Evolutionary conservation across 2,113 vertebrate genomes (phyloP).

Genomic region (Triplophysa tibetana): DNA sequence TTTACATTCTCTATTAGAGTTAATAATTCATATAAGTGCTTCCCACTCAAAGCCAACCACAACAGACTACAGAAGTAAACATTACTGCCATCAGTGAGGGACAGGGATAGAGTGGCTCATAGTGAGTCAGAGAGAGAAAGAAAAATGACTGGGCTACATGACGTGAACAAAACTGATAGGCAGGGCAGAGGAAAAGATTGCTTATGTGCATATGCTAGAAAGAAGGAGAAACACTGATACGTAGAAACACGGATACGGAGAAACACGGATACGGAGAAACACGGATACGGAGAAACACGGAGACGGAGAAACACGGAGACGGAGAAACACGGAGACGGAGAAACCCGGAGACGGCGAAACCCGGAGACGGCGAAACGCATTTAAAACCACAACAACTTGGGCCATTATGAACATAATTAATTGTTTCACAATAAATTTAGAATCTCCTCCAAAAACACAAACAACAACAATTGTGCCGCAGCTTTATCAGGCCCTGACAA

Average conservation of each 20-base stretch:
- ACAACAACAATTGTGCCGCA: neutral
- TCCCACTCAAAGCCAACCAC: too few species aligned
- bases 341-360: neutral
- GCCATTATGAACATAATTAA: slow-evolving; percentile 12
- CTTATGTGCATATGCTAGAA: neutral
- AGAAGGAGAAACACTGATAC: neutral
- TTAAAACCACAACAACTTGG: neutral
- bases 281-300: too few species aligned
- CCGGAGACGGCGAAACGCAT: neutral
- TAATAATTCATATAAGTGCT: too few species aligned
- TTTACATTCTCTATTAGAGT: too few species aligned
- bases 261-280: neutral
- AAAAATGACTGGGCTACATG: neutral
- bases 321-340: neutral
- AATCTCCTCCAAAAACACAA: neutral
- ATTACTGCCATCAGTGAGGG: neutral
- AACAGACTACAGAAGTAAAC: too few species aligned
- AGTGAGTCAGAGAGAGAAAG: neutral
- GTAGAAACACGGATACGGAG: neutral
- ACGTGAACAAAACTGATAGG: neutral
- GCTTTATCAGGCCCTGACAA: neutral
- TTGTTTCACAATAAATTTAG: neutral
- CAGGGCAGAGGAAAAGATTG: neutral
- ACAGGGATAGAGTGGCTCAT: neutral
- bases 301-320: too few species aligned